A percentile compares a stretch with the other conserved stretches of the same genome.
Evolutionary conservation across 2,113 vertebrate species (phyloP).

Genomic region (Ginglymostoma cirratum): DNA sequence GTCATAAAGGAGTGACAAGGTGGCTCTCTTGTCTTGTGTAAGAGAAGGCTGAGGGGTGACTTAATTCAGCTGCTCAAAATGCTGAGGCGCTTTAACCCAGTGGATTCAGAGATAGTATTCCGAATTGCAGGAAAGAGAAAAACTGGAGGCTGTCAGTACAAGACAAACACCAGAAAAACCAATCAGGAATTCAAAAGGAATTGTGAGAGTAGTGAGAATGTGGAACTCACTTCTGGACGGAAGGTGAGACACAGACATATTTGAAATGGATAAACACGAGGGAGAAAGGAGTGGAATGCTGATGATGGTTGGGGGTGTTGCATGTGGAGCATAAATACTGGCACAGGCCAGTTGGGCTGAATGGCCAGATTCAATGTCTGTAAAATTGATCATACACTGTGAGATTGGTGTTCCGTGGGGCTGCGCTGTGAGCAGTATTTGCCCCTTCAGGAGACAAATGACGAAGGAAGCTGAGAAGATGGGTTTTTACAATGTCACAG

Average conservation of each 20-base stretch:
- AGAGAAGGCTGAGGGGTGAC: no score
- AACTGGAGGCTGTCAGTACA: neutral
- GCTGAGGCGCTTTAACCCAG: neutral
- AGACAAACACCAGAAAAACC: neutral
- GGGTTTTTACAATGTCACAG: neutral
- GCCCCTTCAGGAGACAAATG: neutral
- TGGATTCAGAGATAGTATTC: neutral
- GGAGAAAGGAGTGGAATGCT: neutral
- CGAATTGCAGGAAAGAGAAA: neutral
- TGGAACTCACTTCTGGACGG: neutral
- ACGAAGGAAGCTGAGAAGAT: neutral
- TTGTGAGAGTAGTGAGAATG: neutral
- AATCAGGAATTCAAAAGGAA: neutral
- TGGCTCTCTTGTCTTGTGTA: neutral
- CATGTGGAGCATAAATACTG: no score
- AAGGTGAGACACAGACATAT: neutral
- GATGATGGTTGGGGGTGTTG: neutral
- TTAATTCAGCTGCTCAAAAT: neutral
- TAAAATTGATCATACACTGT: neutral
- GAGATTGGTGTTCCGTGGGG: neutral
- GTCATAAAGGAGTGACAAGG: neutral
- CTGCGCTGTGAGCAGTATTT: neutral
- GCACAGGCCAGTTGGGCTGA: neutral
- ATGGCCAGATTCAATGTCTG: neutral
- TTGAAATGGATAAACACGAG: neutral